Conservation (phyloP, 2,797 vertebrate species). For the Myripristis murdjan region DNA sequence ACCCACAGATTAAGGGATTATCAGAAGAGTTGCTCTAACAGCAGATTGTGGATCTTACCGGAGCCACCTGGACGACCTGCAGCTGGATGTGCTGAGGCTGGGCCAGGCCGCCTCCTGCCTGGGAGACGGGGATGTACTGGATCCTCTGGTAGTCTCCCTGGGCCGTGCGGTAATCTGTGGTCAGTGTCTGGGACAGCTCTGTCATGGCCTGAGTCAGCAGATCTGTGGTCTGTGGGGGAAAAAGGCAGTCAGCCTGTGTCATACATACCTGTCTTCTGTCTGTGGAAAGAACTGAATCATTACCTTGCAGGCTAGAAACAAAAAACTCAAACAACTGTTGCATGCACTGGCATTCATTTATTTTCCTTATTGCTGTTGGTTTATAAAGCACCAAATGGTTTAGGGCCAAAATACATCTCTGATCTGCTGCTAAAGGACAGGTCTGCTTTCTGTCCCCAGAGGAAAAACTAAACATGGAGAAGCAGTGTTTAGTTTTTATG, state of each 20-base stretch:
- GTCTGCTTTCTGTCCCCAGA: too few species aligned
- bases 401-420: too few species aligned
- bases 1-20: too few species aligned
- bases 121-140: constrained; percentile 97
- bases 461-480: too few species aligned
- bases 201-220: constrained; percentile 99
- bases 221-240: constrained; percentile 91
- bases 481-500: too few species aligned
- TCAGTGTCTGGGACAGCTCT: constrained; percentile 96
- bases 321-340: too few species aligned
- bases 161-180: constrained; percentile 92
- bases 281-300: not conserved
- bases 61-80: constrained; percentile 97
- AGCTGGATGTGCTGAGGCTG: constrained; percentile 97
- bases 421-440: too few species aligned
- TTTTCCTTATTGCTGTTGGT: too few species aligned
- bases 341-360: too few species aligned
- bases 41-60: constrained; percentile 82
- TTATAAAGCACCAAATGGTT: too few species aligned
- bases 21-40: too few species aligned
- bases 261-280: not conserved
- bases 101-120: constrained; percentile 88
- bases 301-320: too few species aligned
- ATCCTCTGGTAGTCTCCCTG: constrained; percentile 97
- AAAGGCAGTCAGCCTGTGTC: not conserved